Base-by-base conservation (phyloP, 2,888 invertebrate species). In the Gisinianus flammeolus region DNA sequence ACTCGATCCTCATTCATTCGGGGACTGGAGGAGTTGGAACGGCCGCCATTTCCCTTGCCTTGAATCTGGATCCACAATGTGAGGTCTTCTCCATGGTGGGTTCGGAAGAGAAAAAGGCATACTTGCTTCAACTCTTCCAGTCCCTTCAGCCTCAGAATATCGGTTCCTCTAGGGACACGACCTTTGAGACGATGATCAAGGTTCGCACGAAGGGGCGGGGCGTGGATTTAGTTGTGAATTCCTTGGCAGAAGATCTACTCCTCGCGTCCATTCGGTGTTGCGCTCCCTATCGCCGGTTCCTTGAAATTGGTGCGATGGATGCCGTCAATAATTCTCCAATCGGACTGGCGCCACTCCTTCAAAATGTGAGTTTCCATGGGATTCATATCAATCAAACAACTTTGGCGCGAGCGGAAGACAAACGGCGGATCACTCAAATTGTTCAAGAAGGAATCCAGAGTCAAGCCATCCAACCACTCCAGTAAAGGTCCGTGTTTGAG, bases 351-450 rank as follows among this genome's bases (percentile, higher is more conserved):
- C 87, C 97, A 26, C 97, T 98, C 89, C 88, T 98, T 85, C 97
- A 95, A 87, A 98, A 98, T 87, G 94, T 95, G 22, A 92, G 95
- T 22, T 96, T 98, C 91, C 97, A 98, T 88, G 98, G 98, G 83
- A 96, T 98, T 86, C 89, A 98, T 62, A 89, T 98, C 86, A n/a
- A n/a, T n/a, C n/a, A n/a, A n/a, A n/a, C n/a, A n/a, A n/a, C n/a
- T n/a, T n/a, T n/a, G n/a, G n/a, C n/a, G n/a, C n/a, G n/a, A n/a
- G n/a, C n/a, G n/a, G n/a, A n/a, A n/a, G n/a, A n/a, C n/a, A n/a
- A n/a, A n/a, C n/a, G n/a, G n/a, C n/a, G n/a, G n/a, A n/a, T n/a
- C n/a, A n/a, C n/a, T n/a, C n/a, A n/a, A n/a, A n/a, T n/a, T 35
- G 5, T 35, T 8, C 12, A 8, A 35, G 35, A 35, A 35, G 6